These are phyloP conservation scores for Phrynocephalus vlangalii DNA, from an alignment of 2,797 vertebrate species.

Conservation along the genomic window DNA sequence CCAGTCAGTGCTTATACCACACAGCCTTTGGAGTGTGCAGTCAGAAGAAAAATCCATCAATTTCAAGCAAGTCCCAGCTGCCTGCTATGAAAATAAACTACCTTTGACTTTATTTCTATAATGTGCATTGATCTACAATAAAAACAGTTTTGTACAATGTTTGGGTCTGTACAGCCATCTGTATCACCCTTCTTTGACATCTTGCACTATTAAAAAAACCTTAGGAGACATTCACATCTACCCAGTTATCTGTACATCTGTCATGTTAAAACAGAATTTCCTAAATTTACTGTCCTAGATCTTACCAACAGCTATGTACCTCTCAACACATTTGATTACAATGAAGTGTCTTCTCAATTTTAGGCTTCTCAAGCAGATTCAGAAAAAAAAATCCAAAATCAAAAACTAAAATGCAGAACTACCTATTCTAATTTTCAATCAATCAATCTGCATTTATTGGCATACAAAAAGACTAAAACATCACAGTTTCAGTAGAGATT, in stretches of 20 bases:
- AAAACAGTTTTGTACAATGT: conserved; percentile 39
- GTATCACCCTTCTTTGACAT: conserved; percentile 37
- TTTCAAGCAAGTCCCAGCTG: conserved; percentile 47
- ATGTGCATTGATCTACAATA: conserved; percentile 48
- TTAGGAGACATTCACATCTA: background rate
- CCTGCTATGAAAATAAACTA: conserved; percentile 50
- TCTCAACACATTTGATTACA: no score
- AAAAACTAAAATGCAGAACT: no score
- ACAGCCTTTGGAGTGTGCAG: conserved; percentile 30
- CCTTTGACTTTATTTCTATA: conserved; percentile 46
- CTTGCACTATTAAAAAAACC: background rate
- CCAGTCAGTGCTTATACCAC: no score
- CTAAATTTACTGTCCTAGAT: background rate
- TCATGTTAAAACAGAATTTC: background rate
- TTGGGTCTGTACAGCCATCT: conserved; percentile 35
- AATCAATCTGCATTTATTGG: no score
- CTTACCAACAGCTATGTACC: background rate
- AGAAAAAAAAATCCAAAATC: background rate
- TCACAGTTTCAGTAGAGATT: no score
- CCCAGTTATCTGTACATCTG: background rate
- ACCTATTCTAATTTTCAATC: no score
- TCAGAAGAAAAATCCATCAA: conserved; percentile 46
- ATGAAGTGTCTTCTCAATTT: background rate
- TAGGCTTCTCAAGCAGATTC: background rate
- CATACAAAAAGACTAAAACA: no score